Conservation (phyloP, 2,888 invertebrate genomes). For the Pheosia gnoma region DNA sequence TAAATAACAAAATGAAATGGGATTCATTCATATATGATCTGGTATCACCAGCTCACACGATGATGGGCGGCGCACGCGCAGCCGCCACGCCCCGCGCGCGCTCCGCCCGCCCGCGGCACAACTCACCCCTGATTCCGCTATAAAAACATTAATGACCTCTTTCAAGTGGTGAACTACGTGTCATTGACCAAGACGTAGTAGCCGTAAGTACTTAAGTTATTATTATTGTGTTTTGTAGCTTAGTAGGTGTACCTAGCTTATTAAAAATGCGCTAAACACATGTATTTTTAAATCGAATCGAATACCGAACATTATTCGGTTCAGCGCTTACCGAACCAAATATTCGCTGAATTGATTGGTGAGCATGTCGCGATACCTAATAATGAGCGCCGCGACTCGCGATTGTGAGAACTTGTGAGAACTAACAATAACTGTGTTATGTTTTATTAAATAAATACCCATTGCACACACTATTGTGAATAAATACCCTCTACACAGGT, state of each 20-base stretch:
- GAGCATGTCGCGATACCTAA: too few species aligned
- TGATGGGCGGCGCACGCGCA: conserved; percentile 70
- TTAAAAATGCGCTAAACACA: too few species aligned
- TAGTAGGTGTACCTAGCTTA: neutral
- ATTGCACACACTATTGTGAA: too few species aligned
- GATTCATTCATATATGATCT: neutral
- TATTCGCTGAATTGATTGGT: too few species aligned
- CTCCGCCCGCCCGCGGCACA: conserved; percentile 51
- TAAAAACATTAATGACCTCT: conserved; percentile 40
- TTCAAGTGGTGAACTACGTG: conserved; percentile 28
- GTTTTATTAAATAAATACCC: too few species aligned
- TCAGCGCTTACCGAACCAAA: too few species aligned
- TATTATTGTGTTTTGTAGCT: neutral
- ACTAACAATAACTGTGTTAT: too few species aligned
- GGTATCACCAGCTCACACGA: conserved; percentile 3
- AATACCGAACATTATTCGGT: too few species aligned
- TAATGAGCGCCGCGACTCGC: too few species aligned
- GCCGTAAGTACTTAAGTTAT: neutral
- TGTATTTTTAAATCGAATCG: too few species aligned
- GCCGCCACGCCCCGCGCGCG: conserved; percentile 66
- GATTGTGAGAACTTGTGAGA: too few species aligned
- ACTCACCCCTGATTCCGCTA: conserved; percentile 36
- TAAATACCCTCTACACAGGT: too few species aligned
- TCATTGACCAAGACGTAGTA: conserved; percentile 36
- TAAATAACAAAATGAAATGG: neutral